Percentiles rank a stretch among this genome's conserved stretches.
phyloP scores from a whole-genome alignment of 2,797 vertebrate species.

The Poecile montanus region DNA sequence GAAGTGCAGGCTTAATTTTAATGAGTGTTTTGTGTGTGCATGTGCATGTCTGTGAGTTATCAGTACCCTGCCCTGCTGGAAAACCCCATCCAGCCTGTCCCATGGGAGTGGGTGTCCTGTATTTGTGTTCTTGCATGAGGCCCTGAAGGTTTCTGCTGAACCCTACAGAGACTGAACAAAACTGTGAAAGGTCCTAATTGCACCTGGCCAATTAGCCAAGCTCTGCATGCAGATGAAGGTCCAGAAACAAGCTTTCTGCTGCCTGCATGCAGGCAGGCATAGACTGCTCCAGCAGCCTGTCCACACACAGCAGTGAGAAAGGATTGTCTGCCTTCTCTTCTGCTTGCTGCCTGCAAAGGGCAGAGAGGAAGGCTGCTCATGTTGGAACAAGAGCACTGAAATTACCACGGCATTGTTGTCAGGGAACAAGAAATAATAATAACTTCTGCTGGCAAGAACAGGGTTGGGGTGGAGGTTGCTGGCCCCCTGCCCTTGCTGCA shows the following conservation, averaged over 20 bases:
- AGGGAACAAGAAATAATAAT: constrained; percentile 41
- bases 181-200: neutral
- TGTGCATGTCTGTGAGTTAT: neutral
- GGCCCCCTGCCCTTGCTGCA: constrained; percentile 52
- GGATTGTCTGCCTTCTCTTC: constrained; percentile 26
- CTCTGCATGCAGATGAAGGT: neutral
- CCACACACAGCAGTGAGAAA: neutral
- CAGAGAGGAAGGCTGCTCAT: constrained; percentile 44
- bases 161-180: neutral
- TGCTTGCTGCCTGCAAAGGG: constrained; percentile 1
- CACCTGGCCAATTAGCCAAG: neutral
- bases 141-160: neutral
- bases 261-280: neutral
- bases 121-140: neutral
- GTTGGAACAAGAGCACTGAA: constrained; percentile 61
- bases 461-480: constrained; percentile 54
- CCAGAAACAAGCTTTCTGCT: neutral
- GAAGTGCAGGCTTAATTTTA: neutral
- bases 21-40: neutral
- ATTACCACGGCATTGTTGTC: constrained; percentile 64
- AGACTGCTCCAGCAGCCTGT: neutral
- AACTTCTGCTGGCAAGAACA: constrained; percentile 45
- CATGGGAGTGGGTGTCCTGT: neutral
- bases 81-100: neutral
- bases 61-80: neutral